phyloP scores from a whole-genome alignment of 30 jellyfish, hydroid and myxozoan genomes.

The Cassiopea xamachana region DNA sequence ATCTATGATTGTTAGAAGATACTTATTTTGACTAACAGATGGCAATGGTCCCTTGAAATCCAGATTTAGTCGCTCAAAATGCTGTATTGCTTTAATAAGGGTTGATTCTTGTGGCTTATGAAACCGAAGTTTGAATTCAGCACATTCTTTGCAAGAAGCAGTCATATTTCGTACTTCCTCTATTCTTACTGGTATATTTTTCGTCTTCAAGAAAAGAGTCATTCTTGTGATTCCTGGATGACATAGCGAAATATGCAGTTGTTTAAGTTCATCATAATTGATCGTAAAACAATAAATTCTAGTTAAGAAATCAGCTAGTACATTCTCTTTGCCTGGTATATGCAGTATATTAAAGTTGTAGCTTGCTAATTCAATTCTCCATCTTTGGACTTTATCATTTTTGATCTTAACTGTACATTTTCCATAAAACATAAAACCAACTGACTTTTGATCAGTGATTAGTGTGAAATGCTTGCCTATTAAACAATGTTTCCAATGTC shows the following conservation, averaged over 20 bases:
- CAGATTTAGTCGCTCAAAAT: no score
- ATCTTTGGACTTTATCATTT: constrained; percentile 79
- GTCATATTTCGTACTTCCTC: constrained; percentile 36
- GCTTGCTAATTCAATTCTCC: constrained; percentile 82
- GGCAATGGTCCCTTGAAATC: no score
- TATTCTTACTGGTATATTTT: constrained; percentile 18
- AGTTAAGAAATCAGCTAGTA: constrained; percentile 73
- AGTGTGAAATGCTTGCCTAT: constrained; percentile 77
- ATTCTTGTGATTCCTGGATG: constrained; percentile 88
- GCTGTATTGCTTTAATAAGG: constrained; percentile 6
- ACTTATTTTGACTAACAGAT: no score
- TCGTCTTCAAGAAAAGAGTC: constrained; percentile 39
- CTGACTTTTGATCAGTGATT: constrained; percentile 83
- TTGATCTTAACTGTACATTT: constrained; percentile 59
- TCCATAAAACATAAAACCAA: constrained; percentile 71
- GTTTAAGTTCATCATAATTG: not conserved
- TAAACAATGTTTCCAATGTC: constrained; percentile 81
- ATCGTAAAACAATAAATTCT: constrained; percentile 57
- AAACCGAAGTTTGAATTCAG: constrained; percentile 45
- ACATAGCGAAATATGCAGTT: constrained; percentile 69
- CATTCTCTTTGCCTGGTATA: constrained; percentile 86
- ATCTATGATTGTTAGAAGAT: no score
- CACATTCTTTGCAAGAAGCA: constrained; percentile 23
- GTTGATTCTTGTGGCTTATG: not conserved
- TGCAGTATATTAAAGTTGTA: constrained; percentile 74